These are phyloP conservation scores for Catocala nupta DNA, from an alignment of 2,888 invertebrate genomes.

Conservation along the genomic window DNA sequence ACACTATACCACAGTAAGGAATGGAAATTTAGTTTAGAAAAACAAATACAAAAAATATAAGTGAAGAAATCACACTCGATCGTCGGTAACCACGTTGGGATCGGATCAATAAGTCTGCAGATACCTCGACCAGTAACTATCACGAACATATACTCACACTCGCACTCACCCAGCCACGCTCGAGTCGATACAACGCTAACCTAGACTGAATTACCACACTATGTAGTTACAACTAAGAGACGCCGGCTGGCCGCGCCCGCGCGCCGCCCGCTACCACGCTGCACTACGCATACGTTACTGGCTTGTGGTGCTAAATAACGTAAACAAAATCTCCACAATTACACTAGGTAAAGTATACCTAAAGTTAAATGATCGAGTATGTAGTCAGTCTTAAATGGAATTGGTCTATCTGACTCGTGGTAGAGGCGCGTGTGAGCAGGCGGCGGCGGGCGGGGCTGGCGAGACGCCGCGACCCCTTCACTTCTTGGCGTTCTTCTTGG, in stretches of 20 bases:
- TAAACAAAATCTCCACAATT: conserved; percentile 37
- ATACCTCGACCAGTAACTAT: conserved; percentile 66
- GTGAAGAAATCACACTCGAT: conserved; percentile 75
- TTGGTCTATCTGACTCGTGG: conserved; percentile 46
- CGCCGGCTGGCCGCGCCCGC: conserved; percentile 41
- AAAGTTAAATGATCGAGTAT: conserved; percentile 42
- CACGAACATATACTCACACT: conserved; percentile 65
- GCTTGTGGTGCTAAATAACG: conserved; percentile 32
- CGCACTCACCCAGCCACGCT: conserved; percentile 63
- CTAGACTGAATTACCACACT: conserved; percentile 79
- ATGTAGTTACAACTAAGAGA: conserved; percentile 68
- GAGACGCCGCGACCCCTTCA: conserved; percentile 63
- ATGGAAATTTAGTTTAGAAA: conserved; percentile 81
- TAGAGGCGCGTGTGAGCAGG: conserved; percentile 30
- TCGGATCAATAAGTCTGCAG: conserved; percentile 57
- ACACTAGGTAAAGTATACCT: conserved; percentile 44
- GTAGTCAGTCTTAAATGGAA: conserved; percentile 53
- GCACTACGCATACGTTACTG: conserved; percentile 26
- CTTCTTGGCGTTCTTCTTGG: conserved; percentile 91
- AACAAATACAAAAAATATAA: conserved; percentile 62
- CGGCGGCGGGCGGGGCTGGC: conserved; percentile 37
- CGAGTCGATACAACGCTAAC: conserved; percentile 79
- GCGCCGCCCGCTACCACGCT: conserved; percentile 33
- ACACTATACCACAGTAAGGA: conserved; percentile 86
- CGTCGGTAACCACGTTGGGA: conserved; percentile 58